phyloP scores from a whole-genome alignment of 2,113 vertebrate species.

The Ctenomys sociabilis region DNA sequence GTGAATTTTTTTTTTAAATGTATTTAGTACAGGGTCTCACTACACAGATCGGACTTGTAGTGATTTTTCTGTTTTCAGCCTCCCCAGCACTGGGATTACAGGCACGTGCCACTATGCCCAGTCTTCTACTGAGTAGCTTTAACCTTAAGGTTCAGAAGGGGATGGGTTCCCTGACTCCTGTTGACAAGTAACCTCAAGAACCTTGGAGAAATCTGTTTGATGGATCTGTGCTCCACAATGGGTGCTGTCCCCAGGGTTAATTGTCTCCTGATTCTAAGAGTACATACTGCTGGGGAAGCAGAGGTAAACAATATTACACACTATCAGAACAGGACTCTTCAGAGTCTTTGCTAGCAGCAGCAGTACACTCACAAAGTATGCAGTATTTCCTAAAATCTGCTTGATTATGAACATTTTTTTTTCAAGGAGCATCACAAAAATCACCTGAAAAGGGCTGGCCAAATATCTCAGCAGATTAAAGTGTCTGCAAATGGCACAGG shows the following conservation, averaged over 20 bases:
- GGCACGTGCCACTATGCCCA: too few species aligned
- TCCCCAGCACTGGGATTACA: too few species aligned
- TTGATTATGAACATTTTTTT: constrained; percentile 10
- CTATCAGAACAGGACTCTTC: background rate
- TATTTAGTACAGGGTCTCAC: too few species aligned
- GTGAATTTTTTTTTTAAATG: too few species aligned
- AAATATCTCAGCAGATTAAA: too few species aligned
- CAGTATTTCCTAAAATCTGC: constrained; percentile 19
- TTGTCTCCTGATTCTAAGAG: background rate
- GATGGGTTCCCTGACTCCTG: background rate
- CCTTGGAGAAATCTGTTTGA: background rate
- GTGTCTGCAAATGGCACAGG: too few species aligned
- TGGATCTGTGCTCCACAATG: background rate
- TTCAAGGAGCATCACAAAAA: background rate
- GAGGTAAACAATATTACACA: background rate
- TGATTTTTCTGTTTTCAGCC: too few species aligned
- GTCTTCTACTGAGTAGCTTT: background rate
- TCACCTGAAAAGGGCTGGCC: background rate
- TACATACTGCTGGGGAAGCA: background rate
- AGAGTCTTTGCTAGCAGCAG: background rate
- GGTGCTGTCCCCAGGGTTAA: background rate
- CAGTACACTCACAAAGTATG: background rate
- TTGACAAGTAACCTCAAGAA: background rate
- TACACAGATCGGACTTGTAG: too few species aligned
- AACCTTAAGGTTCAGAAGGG: background rate